Conservation (phyloP, 2,888 invertebrate genomes). For the Drosophila kuntzei region DNA sequence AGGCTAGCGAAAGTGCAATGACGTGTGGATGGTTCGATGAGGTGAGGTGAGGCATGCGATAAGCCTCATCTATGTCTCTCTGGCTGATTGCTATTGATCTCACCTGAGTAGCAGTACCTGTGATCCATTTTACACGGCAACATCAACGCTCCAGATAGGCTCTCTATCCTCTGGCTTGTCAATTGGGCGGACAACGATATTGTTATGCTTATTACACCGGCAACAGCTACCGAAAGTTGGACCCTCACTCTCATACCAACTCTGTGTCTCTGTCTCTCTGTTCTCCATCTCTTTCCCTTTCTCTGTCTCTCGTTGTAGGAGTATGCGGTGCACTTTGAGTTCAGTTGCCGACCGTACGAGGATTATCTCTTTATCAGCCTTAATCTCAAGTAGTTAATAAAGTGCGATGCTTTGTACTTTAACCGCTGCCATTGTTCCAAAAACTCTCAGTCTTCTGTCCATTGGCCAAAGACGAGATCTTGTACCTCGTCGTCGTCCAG, state of each 20-base stretch:
- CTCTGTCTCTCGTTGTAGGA: constrained; percentile 47
- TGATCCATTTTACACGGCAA: constrained; percentile 77
- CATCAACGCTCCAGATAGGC: constrained; percentile 65
- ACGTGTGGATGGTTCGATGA: constrained; percentile 67
- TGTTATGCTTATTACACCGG: constrained; percentile 84
- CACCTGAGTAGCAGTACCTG: constrained; percentile 75
- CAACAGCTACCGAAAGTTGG: constrained; percentile 76
- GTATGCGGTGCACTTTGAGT: constrained; percentile 67
- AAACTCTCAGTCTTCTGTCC: constrained; percentile 37
- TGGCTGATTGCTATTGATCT: constrained; percentile 80
- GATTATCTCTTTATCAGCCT: constrained; percentile 84
- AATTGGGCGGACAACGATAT: constrained; percentile 84
- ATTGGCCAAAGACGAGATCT: constrained; percentile 38
- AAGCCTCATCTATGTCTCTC: constrained; percentile 66
- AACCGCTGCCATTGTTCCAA: constrained; percentile 79
- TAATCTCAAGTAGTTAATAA: constrained; percentile 85
- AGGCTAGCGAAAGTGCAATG: constrained; percentile 72
- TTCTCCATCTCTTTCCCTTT: not conserved
- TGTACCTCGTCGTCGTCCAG: constrained; percentile 33
- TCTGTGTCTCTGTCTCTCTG: constrained; percentile 2
- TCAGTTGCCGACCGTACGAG: constrained; percentile 69
- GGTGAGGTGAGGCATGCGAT: constrained; percentile 54
- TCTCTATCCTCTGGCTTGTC: constrained; percentile 59
- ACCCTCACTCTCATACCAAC: constrained; percentile 20
- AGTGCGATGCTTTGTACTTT: constrained; percentile 84